These are phyloP conservation scores for Ara ararauna DNA, from an alignment of 2,797 vertebrate genomes.

Conservation along the genomic window DNA sequence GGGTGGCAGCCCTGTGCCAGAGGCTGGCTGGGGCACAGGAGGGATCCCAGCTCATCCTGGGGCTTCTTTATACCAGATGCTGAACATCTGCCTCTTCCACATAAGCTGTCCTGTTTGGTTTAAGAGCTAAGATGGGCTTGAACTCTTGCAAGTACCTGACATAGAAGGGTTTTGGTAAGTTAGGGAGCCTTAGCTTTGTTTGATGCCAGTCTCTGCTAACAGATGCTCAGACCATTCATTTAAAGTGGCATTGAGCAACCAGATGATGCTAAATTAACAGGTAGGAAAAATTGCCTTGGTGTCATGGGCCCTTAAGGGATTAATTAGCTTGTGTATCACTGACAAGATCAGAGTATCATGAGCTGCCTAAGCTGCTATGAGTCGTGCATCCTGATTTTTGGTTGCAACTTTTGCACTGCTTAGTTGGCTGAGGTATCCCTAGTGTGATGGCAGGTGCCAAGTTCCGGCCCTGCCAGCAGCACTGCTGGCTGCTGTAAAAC, in stretches of 20 bases:
- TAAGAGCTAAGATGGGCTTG: not conserved
- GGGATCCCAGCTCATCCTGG: not conserved
- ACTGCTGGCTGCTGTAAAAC: not conserved
- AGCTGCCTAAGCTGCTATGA: not conserved
- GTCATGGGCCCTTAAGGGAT: not conserved
- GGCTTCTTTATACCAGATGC: not conserved
- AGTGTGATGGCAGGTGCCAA: not conserved
- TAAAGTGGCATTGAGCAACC: not conserved
- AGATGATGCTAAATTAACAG: slow-evolving; percentile 9
- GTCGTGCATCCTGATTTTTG: not conserved
- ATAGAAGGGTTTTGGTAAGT: not conserved
- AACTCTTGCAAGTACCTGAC: not conserved
- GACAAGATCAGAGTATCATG: not conserved
- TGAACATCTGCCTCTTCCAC: not conserved
- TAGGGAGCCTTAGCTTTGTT: not conserved
- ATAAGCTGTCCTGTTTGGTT: rapidly evolving
- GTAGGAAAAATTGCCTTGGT: slow-evolving; percentile 13
- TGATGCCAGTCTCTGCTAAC: not conserved
- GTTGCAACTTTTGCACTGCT: not conserved
- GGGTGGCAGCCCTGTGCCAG: not conserved
- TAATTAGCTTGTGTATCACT: not conserved
- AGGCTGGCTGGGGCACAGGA: no score
- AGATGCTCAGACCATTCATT: slow-evolving; percentile 1
- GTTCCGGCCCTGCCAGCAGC: not conserved
- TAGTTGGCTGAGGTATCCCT: not conserved